Conservation (phyloP, 2,113 vertebrate species). For the Protobothrops flavoviridis region DNA sequence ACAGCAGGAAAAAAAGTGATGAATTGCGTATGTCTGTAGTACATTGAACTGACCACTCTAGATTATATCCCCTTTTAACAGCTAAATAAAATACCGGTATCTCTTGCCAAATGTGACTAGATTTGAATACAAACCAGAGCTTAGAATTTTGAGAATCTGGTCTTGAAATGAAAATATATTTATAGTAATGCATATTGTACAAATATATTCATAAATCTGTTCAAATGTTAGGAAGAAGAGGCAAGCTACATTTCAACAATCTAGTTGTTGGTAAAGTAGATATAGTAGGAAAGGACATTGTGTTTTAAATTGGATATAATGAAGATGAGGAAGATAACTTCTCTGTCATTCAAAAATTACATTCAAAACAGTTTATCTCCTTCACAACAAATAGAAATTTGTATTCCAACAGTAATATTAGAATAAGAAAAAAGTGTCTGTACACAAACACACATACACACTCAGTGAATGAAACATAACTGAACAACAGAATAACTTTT, state of each 20-base stretch:
- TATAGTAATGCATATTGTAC: background rate
- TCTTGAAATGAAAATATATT: background rate
- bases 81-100: background rate
- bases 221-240: background rate
- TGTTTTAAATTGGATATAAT: background rate
- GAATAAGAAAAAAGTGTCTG: background rate
- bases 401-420: background rate
- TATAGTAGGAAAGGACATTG: background rate
- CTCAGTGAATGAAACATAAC: background rate
- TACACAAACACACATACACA: background rate
- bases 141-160: background rate
- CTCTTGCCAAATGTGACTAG: background rate
- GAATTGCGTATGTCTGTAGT: background rate
- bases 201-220: background rate
- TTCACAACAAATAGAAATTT: background rate
- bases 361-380: background rate
- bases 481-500: background rate
- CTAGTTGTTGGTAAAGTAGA: background rate
- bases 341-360: background rate
- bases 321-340: background rate
- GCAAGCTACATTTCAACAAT: background rate
- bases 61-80: background rate
- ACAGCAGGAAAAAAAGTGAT: background rate
- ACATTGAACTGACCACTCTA: background rate
- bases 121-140: background rate